Percentiles rank a stretch among this genome's conserved stretches.
phyloP scores from a whole-genome alignment of 2,888 invertebrate genomes.

The Anticlea derivata region DNA sequence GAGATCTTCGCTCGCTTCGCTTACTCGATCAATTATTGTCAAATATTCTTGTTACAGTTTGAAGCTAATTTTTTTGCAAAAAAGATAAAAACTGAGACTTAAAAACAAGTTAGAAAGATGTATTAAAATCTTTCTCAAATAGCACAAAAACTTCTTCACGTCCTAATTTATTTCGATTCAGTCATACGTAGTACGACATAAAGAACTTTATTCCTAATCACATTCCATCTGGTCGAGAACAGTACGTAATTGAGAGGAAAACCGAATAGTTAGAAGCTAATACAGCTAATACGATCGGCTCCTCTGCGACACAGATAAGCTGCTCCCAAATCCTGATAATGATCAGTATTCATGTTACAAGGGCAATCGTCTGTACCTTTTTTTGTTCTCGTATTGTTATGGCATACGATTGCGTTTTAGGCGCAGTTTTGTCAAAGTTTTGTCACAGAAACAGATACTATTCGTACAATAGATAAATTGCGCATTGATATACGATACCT shows the following conservation, averaged over 20 bases:
- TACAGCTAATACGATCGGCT: constrained; percentile 61
- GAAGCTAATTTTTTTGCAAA: too few relatives aligned
- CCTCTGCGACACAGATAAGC: constrained; percentile 73
- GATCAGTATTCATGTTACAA: constrained; percentile 78
- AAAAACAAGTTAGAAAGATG: too few relatives aligned
- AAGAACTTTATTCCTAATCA: constrained; percentile 16
- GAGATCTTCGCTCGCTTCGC: too few relatives aligned
- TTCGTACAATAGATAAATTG: constrained; percentile 72
- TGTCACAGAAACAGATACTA: constrained; percentile 74
- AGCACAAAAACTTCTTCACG: too few relatives aligned
- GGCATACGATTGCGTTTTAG: constrained; percentile 78
- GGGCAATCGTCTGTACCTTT: constrained; percentile 67
- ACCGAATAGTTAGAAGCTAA: constrained; percentile 62
- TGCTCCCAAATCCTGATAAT: constrained; percentile 69
- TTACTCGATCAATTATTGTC: too few relatives aligned
- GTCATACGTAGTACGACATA: neutral
- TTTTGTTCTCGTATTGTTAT: constrained; percentile 61
- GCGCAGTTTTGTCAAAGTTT: constrained; percentile 67
- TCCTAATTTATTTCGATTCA: too few relatives aligned
- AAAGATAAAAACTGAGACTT: too few relatives aligned
- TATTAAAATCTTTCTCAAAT: too few relatives aligned
- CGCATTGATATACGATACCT: constrained; percentile 77
- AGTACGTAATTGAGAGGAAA: constrained; percentile 69
- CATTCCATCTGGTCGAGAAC: constrained; percentile 40
- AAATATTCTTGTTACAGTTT: too few relatives aligned